Evolutionary conservation across 2,113 vertebrate genomes (phyloP).

Genomic region (Corynorhinus townsendii): DNA sequence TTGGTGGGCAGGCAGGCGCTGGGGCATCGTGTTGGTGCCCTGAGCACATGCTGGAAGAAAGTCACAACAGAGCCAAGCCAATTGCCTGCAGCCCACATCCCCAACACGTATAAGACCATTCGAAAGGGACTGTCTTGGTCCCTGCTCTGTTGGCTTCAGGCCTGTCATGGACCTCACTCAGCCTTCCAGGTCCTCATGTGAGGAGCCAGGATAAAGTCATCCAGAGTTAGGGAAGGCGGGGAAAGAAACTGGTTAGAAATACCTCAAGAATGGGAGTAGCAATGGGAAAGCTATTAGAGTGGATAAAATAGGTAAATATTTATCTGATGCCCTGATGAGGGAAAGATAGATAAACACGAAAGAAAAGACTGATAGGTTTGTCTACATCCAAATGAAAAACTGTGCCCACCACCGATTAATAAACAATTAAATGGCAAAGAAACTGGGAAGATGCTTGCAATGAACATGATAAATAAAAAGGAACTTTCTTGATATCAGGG

Average conservation of each 20-base stretch:
- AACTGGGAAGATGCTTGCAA: not conserved
- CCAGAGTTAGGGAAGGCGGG: not conserved
- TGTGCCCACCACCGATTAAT: not conserved
- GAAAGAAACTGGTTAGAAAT: not conserved
- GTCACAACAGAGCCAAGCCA: not conserved
- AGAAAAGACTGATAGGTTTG: not conserved
- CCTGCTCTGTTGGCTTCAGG: not conserved
- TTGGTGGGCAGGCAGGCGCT: accelerated
- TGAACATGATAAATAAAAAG: not conserved
- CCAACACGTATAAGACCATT: not conserved
- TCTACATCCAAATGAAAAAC: not conserved
- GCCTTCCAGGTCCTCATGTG: not conserved
- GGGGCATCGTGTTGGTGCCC: not conserved
- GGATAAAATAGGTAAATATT: not conserved
- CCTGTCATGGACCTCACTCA: not conserved
- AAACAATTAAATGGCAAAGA: not conserved
- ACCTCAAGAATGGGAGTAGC: not conserved
- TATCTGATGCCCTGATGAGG: not conserved
- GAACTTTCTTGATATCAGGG: not conserved
- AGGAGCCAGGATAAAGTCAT: not conserved
- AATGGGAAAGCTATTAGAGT: not conserved
- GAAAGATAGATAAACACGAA: not conserved
- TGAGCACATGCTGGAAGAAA: too few species aligned
- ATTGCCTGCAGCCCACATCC: not conserved
- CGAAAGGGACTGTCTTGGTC: not conserved